Conservation (phyloP, 1,140 invertebrate species). For the Mylabris phalerata region DNA sequence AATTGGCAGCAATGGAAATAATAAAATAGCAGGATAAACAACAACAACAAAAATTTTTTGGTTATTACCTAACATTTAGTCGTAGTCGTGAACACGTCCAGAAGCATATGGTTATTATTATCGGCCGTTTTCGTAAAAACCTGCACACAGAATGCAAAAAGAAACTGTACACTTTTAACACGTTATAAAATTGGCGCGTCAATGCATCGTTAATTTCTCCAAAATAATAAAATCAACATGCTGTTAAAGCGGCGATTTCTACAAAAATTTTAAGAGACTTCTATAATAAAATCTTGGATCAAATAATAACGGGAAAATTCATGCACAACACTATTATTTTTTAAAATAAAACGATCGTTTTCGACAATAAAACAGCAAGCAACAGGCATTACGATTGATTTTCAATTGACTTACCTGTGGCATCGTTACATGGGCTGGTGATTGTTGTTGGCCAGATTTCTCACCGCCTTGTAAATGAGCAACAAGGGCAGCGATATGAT, state of each 20-base stretch:
- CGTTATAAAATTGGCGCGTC: too few species aligned
- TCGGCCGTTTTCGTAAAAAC: slow-evolving; percentile 32
- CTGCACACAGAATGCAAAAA: slow-evolving; percentile 29
- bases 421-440: slow-evolving; percentile 52
- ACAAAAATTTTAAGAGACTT: too few species aligned
- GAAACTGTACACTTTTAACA: slow-evolving; percentile 6
- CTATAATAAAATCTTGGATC: neutral
- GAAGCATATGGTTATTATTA: slow-evolving; percentile 38
- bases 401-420: slow-evolving; percentile 49
- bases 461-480: slow-evolving; percentile 78
- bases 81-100: slow-evolving; percentile 31
- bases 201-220: too few species aligned
- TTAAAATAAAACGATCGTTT: neutral
- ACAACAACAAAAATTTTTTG: slow-evolving; percentile 23
- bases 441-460: slow-evolving; percentile 46
- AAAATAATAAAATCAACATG: too few species aligned
- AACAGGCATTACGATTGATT: slow-evolving; percentile 7
- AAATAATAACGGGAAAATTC: neutral
- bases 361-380: slow-evolving; percentile 12
- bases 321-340: neutral
- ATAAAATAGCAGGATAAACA: neutral
- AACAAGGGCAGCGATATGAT: slow-evolving; percentile 86
- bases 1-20: neutral
- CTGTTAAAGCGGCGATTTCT: too few species aligned
- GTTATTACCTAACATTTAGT: slow-evolving; percentile 39